These are phyloP conservation scores for Acromyrmex heyeri DNA, from an alignment of 1,140 invertebrate species.

Conservation along the genomic window DNA sequence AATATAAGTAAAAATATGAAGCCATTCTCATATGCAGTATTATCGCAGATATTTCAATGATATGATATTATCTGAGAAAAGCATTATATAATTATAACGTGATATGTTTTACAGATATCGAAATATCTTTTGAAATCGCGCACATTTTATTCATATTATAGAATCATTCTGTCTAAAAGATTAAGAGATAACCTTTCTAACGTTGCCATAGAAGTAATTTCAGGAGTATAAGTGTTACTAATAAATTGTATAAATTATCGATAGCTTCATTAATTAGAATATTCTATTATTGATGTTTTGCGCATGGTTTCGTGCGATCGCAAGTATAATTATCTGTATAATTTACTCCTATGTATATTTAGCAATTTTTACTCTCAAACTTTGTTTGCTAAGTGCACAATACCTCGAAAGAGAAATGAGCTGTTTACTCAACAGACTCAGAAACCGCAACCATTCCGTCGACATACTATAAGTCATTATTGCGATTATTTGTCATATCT, in stretches of 20 bases:
- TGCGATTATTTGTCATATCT: constrained; percentile 60
- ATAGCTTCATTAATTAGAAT: constrained; percentile 8
- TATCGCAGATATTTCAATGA: background rate
- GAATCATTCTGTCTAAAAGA: background rate
- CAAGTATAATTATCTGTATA: constrained; percentile 15
- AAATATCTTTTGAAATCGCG: constrained; percentile 30
- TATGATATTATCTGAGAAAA: background rate
- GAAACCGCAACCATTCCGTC: constrained; percentile 35
- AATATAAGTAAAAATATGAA: background rate
- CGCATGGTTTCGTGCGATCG: constrained; percentile 24
- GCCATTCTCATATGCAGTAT: background rate
- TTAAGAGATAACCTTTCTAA: background rate
- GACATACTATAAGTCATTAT: constrained; percentile 40
- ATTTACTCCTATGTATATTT: constrained; percentile 45
- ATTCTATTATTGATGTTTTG: constrained; percentile 38
- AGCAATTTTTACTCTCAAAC: constrained; percentile 8
- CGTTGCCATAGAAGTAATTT: background rate
- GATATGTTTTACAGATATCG: constrained; percentile 27
- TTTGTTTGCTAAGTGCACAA: constrained; percentile 52
- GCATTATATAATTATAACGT: constrained; percentile 33
- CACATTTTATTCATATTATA: constrained; percentile 30
- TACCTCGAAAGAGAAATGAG: constrained; percentile 4
- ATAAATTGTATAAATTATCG: background rate
- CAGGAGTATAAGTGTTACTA: background rate
- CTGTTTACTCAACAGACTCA: background rate